A percentile compares a stretch with the other conserved stretches of the same genome.
These are phyloP conservation scores for Phrynocephalus vlangalii DNA, from an alignment of 2,797 vertebrate species.

Conservation along the genomic window DNA sequence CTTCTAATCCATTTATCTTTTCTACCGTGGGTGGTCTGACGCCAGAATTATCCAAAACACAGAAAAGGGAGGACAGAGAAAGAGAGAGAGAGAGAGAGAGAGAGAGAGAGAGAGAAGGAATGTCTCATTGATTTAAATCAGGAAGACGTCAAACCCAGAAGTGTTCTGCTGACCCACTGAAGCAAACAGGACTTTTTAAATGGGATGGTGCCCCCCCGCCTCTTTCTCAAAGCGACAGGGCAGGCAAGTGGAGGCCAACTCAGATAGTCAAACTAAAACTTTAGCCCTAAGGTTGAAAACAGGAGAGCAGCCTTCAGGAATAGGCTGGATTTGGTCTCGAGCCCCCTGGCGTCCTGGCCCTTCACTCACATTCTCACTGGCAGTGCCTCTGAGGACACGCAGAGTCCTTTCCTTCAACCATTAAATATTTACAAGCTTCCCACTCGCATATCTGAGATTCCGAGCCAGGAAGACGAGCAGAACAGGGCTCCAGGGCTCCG, in stretches of 20 bases:
- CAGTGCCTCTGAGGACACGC: background rate
- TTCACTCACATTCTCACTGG: too few relatives aligned
- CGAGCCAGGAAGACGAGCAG: background rate
- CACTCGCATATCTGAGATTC: too few relatives aligned
- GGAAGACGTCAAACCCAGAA: background rate
- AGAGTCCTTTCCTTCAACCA: background rate
- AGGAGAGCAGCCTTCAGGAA: background rate
- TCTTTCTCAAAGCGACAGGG: background rate
- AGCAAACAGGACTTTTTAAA: background rate
- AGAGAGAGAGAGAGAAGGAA: background rate
- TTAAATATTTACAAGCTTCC: background rate
- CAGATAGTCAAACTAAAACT: background rate
- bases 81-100: too few relatives aligned
- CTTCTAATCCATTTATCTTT: background rate
- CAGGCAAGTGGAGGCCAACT: background rate
- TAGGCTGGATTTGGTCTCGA: background rate
- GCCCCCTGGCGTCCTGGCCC: background rate
- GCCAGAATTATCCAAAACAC: background rate
- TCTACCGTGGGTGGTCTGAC: background rate
- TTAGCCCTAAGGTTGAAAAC: too few relatives aligned
- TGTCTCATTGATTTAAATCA: background rate
- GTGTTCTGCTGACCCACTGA: background rate
- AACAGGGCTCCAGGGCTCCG: rapidly evolving
- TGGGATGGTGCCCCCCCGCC: background rate
- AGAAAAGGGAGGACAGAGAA: background rate